Percentiles rank a stretch among this genome's conserved stretches.
Conservation (phyloP, 2,888 invertebrate species). For the Eugnorisma glareosa region DNA sequence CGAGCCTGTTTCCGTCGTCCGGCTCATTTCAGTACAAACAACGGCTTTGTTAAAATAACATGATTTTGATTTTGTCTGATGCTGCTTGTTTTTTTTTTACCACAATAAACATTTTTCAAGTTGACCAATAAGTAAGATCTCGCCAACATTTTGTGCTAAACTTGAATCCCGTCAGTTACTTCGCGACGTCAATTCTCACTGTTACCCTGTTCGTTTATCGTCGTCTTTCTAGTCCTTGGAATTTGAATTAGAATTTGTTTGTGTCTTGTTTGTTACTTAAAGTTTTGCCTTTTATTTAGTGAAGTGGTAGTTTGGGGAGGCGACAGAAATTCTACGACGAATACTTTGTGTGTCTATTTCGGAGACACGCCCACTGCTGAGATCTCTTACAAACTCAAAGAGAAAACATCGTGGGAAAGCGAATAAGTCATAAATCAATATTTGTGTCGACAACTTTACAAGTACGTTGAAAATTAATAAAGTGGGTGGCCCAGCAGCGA, state of each 20-base stretch:
- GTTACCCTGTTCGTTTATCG: conserved; percentile 67
- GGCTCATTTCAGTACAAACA: too few relatives aligned
- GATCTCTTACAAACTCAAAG: neutral
- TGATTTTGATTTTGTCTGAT: neutral
- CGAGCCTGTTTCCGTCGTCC: neutral
- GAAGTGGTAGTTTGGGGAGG: conserved; percentile 31
- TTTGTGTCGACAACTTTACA: conserved; percentile 19
- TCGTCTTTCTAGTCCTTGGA: conserved; percentile 45
- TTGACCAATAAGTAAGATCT: conserved; percentile 73
- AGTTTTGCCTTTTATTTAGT: conserved; percentile 44
- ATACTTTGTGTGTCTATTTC: conserved; percentile 1
- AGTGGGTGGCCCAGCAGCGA: conserved; percentile 4
- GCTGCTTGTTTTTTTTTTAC: neutral
- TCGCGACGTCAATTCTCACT: conserved; percentile 75
- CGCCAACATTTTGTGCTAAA: conserved; percentile 63
- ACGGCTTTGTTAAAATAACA: neutral
- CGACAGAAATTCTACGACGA: conserved; percentile 11
- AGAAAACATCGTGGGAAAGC: neutral
- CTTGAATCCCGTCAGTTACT: conserved; percentile 76
- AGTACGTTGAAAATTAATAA: conserved; percentile 11
- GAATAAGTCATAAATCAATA: conserved; percentile 8
- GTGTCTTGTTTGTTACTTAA: conserved; percentile 54
- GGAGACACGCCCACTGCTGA: neutral
- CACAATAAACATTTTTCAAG: conserved; percentile 20
- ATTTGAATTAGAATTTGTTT: conserved; percentile 61